Conservation (phyloP, 1,140 invertebrate species). For the Solenopsis fugax region DNA sequence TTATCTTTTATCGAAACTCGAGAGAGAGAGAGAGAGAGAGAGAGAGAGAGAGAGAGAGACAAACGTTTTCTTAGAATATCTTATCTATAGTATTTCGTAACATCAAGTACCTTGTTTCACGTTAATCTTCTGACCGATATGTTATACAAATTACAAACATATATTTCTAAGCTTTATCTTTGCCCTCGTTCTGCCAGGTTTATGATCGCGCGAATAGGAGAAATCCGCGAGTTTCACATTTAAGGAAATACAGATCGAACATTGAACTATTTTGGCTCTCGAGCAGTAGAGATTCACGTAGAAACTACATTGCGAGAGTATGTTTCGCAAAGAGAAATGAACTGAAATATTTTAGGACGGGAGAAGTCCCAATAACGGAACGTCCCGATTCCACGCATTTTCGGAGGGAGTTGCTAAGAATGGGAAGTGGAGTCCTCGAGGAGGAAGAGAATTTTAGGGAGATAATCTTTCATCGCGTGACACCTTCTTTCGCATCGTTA, state of each 20-base stretch:
- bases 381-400: not conserved
- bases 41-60: no score
- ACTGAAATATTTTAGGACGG: not conserved
- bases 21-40: no score
- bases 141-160: not conserved
- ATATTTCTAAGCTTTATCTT: not conserved
- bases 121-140: not conserved
- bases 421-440: not conserved
- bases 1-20: not conserved
- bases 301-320: not conserved
- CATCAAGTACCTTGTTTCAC: not conserved
- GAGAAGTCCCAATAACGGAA: not conserved
- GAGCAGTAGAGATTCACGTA: not conserved
- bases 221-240: not conserved
- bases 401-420: not conserved
- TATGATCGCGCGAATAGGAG: not conserved
- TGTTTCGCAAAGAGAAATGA: not conserved
- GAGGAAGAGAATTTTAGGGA: not conserved
- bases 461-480: constrained; percentile 16
- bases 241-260: not conserved
- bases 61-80: not conserved
- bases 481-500: not conserved
- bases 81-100: not conserved
- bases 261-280: not conserved
- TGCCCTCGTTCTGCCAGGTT: not conserved